These are phyloP conservation scores for Apis cerana DNA, from an alignment of 1,140 invertebrate genomes.

Conservation along the genomic window DNA sequence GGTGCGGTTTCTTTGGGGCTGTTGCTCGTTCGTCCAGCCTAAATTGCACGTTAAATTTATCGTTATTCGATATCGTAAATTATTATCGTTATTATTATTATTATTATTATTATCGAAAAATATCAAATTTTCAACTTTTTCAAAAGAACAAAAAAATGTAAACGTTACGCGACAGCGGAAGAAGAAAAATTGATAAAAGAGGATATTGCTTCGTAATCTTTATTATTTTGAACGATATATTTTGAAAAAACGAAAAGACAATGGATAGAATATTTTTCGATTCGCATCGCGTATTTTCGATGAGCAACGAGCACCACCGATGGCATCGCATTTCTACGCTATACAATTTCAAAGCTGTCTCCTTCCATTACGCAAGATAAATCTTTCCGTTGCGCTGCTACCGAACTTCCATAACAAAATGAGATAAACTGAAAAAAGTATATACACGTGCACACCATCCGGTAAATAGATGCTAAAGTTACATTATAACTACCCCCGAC, in stretches of 20 bases:
- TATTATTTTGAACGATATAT: too few relatives aligned
- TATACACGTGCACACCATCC: background rate
- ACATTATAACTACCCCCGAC: slow-evolving; percentile 26
- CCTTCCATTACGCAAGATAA: slow-evolving; percentile 29
- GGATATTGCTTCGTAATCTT: too few relatives aligned
- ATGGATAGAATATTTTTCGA: too few relatives aligned
- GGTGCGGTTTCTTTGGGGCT: slow-evolving; percentile 84
- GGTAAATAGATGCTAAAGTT: slow-evolving; percentile 22
- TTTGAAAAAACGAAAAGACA: too few relatives aligned
- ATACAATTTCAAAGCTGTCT: slow-evolving; percentile 19
- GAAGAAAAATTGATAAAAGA: too few relatives aligned
- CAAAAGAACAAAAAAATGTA: too few relatives aligned
- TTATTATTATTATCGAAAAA: too few relatives aligned
- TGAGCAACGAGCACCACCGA: background rate
- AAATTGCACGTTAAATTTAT: background rate
- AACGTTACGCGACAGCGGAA: too few relatives aligned
- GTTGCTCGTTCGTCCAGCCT: slow-evolving; percentile 82
- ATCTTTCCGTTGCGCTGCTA: slow-evolving; percentile 28
- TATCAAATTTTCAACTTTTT: too few relatives aligned
- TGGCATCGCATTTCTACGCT: slow-evolving; percentile 28
- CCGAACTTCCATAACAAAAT: slow-evolving; percentile 21
- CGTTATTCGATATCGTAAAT: background rate
- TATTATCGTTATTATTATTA: too few relatives aligned
- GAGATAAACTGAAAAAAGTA: slow-evolving; percentile 27
- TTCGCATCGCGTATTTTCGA: background rate